Base-by-base conservation (phyloP, 2,113 vertebrate genomes). In the Tiliqua scincoides region DNA sequence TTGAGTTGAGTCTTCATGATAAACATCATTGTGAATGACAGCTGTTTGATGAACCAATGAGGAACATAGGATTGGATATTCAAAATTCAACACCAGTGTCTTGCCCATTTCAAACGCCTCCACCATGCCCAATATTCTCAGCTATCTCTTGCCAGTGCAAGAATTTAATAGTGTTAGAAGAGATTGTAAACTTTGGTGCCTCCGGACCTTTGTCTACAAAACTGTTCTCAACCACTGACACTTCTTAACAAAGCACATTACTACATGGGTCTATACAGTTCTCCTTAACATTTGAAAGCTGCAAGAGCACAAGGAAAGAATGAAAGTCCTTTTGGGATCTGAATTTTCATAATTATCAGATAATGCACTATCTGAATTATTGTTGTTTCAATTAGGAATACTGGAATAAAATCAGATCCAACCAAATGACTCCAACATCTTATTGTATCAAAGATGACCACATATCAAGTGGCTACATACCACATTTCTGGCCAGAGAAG, bases 21-120 rank as follows among this genome's bases (percentile, higher is more conserved):
- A 25, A 17, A 30, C 74, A 48, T 52, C 37, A 32, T 75, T 68
- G 32, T 65, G n/a, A 37, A 67, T 57, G 59, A 30, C 32, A 82
- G 63, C 79, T 87, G 85, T 67, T 87, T 67, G 79, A 75, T 75
- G 79, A 87, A 86, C 57, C 85, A 82, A 68, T n/a, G 32, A 61
- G 65, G 61, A 83, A 80, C 81, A 79, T 65, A 73, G 84, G 59
- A 43, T 85, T 85, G 73, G 37, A 62, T 83, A 72, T 59, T 72
- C 61, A 48, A 65, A 62, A 25, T 74, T 30, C 14, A 63, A n/a
- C 10, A 75, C 20, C 71, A 59, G 63, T 77, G 18, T 14, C 48
- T 40, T 79, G 18, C 70, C 25, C 32, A 78, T 30, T 7, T 20
- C 25, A 71, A n/a, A 57, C 54, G 6, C 65, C n/a, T 48, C 32